A percentile compares a stretch with the other conserved stretches of the same genome.
Evolutionary conservation across 2,113 vertebrate genomes (phyloP).

Genomic region (Formicarius rufipectus): DNA sequence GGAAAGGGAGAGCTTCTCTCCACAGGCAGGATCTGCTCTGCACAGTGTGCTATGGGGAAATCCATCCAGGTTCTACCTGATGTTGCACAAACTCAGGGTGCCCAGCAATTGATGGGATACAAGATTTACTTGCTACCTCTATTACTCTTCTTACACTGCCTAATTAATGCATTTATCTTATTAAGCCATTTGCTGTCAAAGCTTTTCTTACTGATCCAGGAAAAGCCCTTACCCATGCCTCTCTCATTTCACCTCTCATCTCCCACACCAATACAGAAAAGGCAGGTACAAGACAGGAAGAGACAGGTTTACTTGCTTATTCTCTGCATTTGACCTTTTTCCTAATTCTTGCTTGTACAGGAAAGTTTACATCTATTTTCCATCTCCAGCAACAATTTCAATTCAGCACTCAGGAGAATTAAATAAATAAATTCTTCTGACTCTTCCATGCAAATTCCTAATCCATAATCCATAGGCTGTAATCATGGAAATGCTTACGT

Average conservation of each 20-base stretch:
- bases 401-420: background rate
- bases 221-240: background rate
- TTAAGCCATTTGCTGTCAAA: background rate
- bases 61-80: fast-evolving
- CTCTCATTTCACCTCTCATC: background rate
- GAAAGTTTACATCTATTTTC: background rate
- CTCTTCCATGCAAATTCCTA: background rate
- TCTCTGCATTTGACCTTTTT: background rate
- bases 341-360: background rate
- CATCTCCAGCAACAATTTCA: background rate
- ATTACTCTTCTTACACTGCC: background rate
- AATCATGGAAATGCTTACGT: background rate
- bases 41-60: background rate
- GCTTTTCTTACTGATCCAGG: background rate
- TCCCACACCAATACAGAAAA: background rate
- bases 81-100: background rate
- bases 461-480: background rate
- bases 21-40: background rate
- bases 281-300: background rate
- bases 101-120: background rate
- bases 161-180: background rate
- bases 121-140: background rate
- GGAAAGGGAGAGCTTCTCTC: background rate
- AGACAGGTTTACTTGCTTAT: background rate
- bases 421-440: background rate